Evolutionary conservation across 1,140 invertebrate genomes (phyloP), one percentile per base, ranked within the genome.

Genomic region (Sitodiplosis mosellana): DNA sequence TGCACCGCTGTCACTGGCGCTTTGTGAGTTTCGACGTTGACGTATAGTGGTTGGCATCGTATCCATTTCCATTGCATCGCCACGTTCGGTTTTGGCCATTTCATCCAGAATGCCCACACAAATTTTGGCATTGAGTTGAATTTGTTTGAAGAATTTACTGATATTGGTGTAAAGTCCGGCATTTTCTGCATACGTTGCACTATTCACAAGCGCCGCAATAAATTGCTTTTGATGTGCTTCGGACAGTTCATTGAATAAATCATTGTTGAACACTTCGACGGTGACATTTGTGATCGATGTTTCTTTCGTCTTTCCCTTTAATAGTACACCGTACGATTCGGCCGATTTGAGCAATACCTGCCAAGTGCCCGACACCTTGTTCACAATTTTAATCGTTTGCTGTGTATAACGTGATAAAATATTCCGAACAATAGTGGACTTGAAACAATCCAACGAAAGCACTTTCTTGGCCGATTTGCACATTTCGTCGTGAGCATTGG

Each of bases 101-200:
- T 56, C 57, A 15, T 69, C 59, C 1, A 86, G 58, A 51, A 81
- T 73, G 8, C 71, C 58, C 2, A 74, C 64, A 36, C 85, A 65
- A 14, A 81, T 66, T 21, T 69, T 56, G 7, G 77, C 76, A 49
- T 85, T 69, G 17, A 85, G 6, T 18, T 17, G 11, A 18, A 21
- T 77, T 51, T 76, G 75, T 56, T 81, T 83, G 34, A 87, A 72
- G 1, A 76, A 60, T 54, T 75, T 79, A 37, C 73, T 73, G 0
- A 75, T 73, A 0, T 65, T 57, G 33, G 73, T 68, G 8, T 75
- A 65, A 7, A 83, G 72, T n/a, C 58, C 64, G 12, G 71, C 62
- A 55, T 72, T 72, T 45, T 68, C 64, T 18, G 69, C 68, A n/a
- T 62, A 63, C 11, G 71, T 60, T n/a, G 70, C 67, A 40, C 71